Conservation (phyloP, 1,140 invertebrate genomes). For the Megalopta genalis region DNA sequence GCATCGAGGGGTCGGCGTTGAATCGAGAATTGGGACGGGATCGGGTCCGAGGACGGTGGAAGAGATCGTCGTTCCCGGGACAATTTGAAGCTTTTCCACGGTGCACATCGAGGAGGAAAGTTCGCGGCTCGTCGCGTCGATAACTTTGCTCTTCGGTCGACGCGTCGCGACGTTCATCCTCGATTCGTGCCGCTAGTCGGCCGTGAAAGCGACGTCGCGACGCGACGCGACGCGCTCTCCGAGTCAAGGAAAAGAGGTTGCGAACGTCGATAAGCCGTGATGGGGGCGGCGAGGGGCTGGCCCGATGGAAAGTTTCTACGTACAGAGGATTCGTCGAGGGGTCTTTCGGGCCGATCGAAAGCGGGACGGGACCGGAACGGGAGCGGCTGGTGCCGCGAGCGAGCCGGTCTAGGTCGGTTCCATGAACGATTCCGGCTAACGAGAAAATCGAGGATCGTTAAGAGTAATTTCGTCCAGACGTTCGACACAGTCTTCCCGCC, state of each 20-base stretch:
- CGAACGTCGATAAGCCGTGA: neutral
- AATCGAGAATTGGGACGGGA: neutral
- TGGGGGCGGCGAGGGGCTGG: neutral
- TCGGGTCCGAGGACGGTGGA: neutral
- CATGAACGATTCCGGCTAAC: slow-evolving; percentile 71
- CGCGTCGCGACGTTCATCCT: slow-evolving; percentile 15
- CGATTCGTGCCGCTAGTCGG: slow-evolving; percentile 4
- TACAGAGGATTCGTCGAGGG: neutral
- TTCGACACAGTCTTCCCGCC: slow-evolving; percentile 51
- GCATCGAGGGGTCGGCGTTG: too few relatives aligned
- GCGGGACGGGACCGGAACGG: slow-evolving; percentile 10
- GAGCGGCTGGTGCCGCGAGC: slow-evolving; percentile 54
- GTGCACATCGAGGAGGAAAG: neutral
- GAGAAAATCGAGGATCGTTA: slow-evolving; percentile 76
- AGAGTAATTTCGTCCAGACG: slow-evolving; percentile 71
- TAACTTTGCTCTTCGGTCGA: slow-evolving; percentile 12
- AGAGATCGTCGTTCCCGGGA: neutral
- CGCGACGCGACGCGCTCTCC: neutral
- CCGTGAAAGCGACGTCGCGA: slow-evolving; percentile 1
- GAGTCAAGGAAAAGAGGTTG: neutral
- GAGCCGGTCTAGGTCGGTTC: slow-evolving; percentile 56
- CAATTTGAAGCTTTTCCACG: slow-evolving; percentile 13
- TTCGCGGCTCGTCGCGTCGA: slow-evolving; percentile 11
- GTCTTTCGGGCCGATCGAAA: neutral
- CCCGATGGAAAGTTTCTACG: slow-evolving; percentile 26